Conservation (phyloP, 2,888 invertebrate genomes). For the Agonopterix alstromeriana region DNA sequence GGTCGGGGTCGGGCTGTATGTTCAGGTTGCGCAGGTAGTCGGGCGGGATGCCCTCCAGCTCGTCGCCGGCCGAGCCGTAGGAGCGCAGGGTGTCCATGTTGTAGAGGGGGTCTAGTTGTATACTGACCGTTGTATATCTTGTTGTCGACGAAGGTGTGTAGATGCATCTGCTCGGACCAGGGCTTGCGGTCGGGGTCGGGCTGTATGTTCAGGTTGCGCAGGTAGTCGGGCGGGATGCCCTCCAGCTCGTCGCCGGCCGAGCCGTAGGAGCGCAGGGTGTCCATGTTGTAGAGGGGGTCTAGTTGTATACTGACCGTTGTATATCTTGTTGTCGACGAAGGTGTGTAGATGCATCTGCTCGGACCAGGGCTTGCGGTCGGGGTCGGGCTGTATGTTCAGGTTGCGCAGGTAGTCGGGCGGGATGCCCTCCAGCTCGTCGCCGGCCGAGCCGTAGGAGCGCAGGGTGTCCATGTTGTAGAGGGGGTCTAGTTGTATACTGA, state of each 20-base stretch:
- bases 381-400: conserved; percentile 81
- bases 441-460: conserved; percentile 95
- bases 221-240: conserved; percentile 89
- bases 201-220: conserved; percentile 86
- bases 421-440: conserved; percentile 93
- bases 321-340: conserved; percentile 88
- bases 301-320: conserved; percentile 90
- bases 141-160: conserved; percentile 86
- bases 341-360: conserved; percentile 89
- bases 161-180: conserved; percentile 90
- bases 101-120: conserved; percentile 78
- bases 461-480: conserved; percentile 93
- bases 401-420: conserved; percentile 90
- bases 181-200: conserved; percentile 83
- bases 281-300: conserved; percentile 84
- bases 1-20: conserved; percentile 79
- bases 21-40: conserved; percentile 90
- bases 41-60: conserved; percentile 90
- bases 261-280: conserved; percentile 94
- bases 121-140: conserved; percentile 91
- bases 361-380: conserved; percentile 89
- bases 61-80: conserved; percentile 96
- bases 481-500: conserved; percentile 70
- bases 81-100: conserved; percentile 94
- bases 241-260: conserved; percentile 96